phyloP scores from a whole-genome alignment of 2,113 vertebrate genomes.

The Physeter macrocephalus region DNA sequence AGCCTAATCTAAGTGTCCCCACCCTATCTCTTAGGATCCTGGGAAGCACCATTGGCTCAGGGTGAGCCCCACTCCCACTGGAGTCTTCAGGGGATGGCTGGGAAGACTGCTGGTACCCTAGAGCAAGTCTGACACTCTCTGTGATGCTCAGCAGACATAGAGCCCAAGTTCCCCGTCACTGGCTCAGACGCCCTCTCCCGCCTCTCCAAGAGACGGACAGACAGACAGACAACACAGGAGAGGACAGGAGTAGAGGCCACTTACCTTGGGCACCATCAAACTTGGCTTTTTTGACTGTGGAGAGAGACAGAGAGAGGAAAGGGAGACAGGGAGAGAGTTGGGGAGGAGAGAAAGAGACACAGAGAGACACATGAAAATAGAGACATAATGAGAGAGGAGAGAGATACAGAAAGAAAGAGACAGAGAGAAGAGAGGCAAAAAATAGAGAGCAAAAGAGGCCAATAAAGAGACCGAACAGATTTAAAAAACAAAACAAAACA shows the following conservation, averaged over 20 bases:
- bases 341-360: slow-evolving; percentile 56
- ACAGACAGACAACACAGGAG: neutral
- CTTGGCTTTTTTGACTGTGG: slow-evolving; percentile 97
- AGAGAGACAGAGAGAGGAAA: slow-evolving; percentile 69
- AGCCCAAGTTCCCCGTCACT: neutral
- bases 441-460: neutral
- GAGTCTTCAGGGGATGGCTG: neutral
- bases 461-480: neutral
- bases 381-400: neutral
- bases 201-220: neutral
- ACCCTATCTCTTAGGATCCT: neutral
- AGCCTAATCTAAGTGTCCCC: neutral
- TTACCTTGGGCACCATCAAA: slow-evolving; percentile 98
- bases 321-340: neutral
- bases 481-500: no score
- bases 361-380: neutral
- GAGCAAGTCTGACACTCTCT: neutral
- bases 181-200: neutral
- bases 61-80: neutral
- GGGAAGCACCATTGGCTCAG: neutral
- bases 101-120: neutral
- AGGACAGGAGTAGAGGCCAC: slow-evolving; percentile 26
- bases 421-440: neutral
- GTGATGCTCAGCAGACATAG: neutral
- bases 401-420: neutral